Percentiles rank a stretch among this genome's conserved stretches.
phyloP scores from a whole-genome alignment of 2,888 invertebrate species.

The Sphecodes monilicornis region DNA sequence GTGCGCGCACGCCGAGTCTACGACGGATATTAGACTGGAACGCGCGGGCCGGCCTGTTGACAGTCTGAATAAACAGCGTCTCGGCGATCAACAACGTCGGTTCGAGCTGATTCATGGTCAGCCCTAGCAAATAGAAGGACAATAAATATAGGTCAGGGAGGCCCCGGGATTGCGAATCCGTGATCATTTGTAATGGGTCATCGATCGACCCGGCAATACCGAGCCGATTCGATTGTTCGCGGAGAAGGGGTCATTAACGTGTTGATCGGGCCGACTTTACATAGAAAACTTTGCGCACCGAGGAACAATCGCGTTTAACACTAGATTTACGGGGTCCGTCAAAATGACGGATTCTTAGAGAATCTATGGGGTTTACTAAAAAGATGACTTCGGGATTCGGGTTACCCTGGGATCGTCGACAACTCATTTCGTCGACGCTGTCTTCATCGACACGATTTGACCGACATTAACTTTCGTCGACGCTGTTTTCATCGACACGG shows the following conservation, averaged over 20 bases:
- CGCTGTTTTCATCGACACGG: no score
- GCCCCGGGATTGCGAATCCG: not conserved
- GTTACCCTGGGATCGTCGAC: no score
- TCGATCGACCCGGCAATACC: conserved; percentile 19
- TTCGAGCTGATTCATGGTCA: conserved; percentile 46
- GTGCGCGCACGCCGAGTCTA: conserved; percentile 32
- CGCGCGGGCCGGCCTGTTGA: conserved; percentile 43
- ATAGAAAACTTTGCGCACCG: not conserved
- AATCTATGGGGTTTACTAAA: no score
- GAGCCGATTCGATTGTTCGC: conserved; percentile 7
- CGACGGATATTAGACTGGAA: conserved; percentile 58
- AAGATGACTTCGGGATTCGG: no score
- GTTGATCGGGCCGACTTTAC: not conserved
- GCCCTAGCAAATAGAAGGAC: conserved; percentile 52
- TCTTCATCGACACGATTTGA: no score
- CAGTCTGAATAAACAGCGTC: conserved; percentile 62
- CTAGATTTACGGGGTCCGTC: no score
- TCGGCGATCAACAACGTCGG: conserved; percentile 53
- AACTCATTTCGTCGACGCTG: no score
- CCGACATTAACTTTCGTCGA: no score
- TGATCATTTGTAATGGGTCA: conserved; percentile 9
- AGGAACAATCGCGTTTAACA: not conserved
- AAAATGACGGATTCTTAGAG: no score
- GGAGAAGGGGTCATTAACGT: conserved; percentile 16
- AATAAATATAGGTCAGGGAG: conserved; percentile 40